Evolutionary conservation across 2,797 vertebrate genomes (phyloP).

Genomic region (Sebastolobus alascanus): DNA sequence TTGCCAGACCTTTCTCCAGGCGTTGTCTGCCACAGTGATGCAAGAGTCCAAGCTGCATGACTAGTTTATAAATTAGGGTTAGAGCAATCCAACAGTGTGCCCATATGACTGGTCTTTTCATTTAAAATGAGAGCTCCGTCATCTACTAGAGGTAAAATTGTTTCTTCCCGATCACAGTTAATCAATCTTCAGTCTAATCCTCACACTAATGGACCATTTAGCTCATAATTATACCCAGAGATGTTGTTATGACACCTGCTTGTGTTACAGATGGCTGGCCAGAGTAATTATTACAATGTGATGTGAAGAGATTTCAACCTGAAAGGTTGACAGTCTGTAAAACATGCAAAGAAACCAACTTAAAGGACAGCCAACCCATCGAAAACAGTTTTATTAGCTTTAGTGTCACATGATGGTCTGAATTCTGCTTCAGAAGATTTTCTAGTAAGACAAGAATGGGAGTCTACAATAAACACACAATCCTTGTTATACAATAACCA

Average conservation of each 20-base stretch:
- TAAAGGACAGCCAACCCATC: background rate
- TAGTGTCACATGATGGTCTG: background rate
- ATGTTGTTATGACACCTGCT: background rate
- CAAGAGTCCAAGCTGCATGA: slow-evolving; percentile 31
- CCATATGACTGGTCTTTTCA: background rate
- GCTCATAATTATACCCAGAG: background rate
- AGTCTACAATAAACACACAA: background rate
- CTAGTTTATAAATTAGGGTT: slow-evolving; percentile 26
- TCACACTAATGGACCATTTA: background rate
- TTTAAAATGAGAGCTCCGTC: background rate
- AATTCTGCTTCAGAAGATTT: slow-evolving; percentile 6
- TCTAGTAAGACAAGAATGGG: background rate
- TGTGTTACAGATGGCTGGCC: background rate
- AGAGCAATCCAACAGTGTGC: background rate
- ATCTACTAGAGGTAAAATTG: background rate
- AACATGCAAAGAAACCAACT: background rate
- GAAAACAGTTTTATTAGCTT: background rate
- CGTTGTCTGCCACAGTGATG: slow-evolving; percentile 28
- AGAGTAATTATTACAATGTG: slow-evolving; percentile 1
- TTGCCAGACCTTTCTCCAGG: slow-evolving; percentile 37
- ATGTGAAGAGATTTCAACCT: background rate
- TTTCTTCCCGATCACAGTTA: background rate
- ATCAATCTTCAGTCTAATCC: slow-evolving; percentile 8
- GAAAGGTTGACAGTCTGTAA: background rate
- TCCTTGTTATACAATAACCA: background rate